Base-by-base conservation (phyloP, 2,888 invertebrate species). In the Agrochola litura region DNA sequence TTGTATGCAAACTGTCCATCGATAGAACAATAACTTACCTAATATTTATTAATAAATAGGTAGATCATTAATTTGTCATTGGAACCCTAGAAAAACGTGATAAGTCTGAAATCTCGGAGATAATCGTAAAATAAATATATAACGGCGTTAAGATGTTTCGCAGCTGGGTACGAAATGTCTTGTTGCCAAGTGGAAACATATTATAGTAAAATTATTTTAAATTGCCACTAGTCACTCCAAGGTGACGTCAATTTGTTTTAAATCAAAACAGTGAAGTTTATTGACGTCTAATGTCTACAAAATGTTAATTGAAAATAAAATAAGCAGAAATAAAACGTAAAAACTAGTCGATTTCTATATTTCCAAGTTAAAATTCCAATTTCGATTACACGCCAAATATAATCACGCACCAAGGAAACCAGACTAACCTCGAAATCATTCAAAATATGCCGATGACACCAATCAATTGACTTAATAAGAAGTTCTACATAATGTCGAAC, bases 341-440 rank as follows among this genome's bases (percentile, higher is more conserved):
- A 52, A 52, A 22, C 19, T 22, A 9, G 3, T 8, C 8, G 19
- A 19, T 2, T 19, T 6, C 3, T 30, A 19, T 10, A 61, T 30
- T 70, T 60, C 3, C 10, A 9, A 81, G 52, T 73, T 8, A 2
- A 64, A 69, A 69, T 67, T 69, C 14, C 14, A 65, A 56, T 52
- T 16, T n/a, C 9, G 19, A 72, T 58, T 6, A 37, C 52, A 6
- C 54, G 69, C 30, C 8, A 79, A 72, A 41, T 49, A 64, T 22
- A 52, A 60, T 37, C 41, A 49, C 4, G 56, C 54, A 64, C 14
- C 84, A 74, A 64, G n/a, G 46, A 71, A 81, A 68, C 61, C 16
- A 63, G 71, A 37, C 22, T 76, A 79, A 76, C 84, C 83, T 70
- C 67, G 67, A 67, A 77, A 79, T 54, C n/a, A 52, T 73, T 61